Evolutionary conservation across 2,797 vertebrate genomes (phyloP).

Genomic region (Tokudaia tokunoshimensis): DNA sequence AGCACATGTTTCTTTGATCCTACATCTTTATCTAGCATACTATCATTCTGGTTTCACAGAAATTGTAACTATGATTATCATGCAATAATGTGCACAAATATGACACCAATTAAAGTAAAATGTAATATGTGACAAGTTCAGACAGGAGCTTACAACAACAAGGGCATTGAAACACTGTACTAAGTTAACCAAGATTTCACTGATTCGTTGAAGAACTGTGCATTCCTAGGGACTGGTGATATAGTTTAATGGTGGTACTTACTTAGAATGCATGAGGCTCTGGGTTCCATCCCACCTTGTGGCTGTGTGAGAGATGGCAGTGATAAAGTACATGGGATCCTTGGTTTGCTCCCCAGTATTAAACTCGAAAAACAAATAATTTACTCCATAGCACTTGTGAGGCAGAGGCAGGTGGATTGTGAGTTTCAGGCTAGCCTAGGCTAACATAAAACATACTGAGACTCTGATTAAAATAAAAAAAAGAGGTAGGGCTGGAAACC

Average conservation of each 20-base stretch:
- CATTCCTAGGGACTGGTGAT: background rate
- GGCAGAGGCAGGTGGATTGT: background rate
- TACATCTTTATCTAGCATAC: background rate
- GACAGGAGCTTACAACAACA: background rate
- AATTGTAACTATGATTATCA: background rate
- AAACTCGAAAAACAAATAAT: background rate
- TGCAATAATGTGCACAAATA: background rate
- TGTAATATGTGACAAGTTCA: background rate
- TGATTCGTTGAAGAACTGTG: background rate
- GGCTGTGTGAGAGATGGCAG: background rate
- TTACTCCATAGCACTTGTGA: background rate
- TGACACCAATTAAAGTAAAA: constrained; percentile 39
- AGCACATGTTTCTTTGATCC: background rate
- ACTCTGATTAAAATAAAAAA: background rate
- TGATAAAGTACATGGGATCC: too few species aligned
- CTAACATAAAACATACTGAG: background rate
- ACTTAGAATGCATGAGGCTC: background rate
- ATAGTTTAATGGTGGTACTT: background rate
- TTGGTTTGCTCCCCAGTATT: background rate
- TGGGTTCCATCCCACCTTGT: background rate
- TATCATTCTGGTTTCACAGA: background rate
- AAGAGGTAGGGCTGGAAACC: background rate
- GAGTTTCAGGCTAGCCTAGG: background rate
- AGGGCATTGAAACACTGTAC: background rate
- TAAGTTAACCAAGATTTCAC: background rate